Percentiles rank a stretch among this genome's conserved stretches.
Conservation (phyloP, 2,888 invertebrate species). For the Vannuccia rotundouncinata region DNA sequence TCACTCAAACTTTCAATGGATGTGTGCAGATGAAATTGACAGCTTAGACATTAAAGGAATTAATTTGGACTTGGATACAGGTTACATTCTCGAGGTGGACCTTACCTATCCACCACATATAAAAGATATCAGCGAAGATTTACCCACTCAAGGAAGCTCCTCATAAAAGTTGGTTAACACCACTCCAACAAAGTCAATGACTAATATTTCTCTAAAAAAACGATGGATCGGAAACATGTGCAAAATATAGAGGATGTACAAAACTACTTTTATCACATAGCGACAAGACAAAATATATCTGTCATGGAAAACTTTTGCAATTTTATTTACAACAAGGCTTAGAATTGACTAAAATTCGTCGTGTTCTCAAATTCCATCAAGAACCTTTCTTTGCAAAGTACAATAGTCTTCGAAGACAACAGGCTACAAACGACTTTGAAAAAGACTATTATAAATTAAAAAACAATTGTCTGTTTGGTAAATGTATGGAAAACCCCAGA, state of each 20-base stretch:
- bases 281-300: background rate
- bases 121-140: background rate
- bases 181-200: background rate
- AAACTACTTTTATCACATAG: background rate
- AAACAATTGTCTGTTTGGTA: background rate
- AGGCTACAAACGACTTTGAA: background rate
- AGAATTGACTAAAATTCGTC: background rate
- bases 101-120: background rate
- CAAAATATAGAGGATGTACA: background rate
- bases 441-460: background rate
- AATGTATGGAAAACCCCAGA: background rate
- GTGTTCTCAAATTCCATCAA: background rate
- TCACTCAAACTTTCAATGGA: background rate
- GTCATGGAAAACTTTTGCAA: background rate
- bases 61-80: background rate
- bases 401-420: background rate
- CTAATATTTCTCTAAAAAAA: background rate
- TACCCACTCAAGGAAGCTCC: background rate
- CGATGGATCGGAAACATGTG: background rate
- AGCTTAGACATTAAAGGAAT: background rate
- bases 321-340: background rate
- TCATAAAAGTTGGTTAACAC: background rate
- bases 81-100: slow-evolving; percentile 21
- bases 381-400: background rate
- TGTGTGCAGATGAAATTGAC: background rate